A percentile compares a stretch with the other conserved stretches of the same genome.
phyloP scores from a whole-genome alignment of 2,888 invertebrate species.

The Fragum sueziense region DNA sequence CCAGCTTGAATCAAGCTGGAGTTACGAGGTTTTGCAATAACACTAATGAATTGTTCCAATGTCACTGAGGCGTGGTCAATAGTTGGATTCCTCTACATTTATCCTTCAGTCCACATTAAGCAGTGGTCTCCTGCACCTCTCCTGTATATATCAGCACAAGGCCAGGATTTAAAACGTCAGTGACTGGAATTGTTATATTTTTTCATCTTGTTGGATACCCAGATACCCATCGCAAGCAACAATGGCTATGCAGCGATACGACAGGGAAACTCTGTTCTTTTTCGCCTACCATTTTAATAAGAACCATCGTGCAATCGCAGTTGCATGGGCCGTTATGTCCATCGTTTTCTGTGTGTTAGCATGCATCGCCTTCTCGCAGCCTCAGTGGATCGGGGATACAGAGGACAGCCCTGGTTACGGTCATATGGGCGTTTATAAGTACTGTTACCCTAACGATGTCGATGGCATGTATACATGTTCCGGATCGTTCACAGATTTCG shows the following conservation, averaged over 20 bases:
- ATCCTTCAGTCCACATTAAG: constrained; percentile 23
- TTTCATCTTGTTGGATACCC: neutral
- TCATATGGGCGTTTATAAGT: constrained; percentile 95
- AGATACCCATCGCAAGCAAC: neutral
- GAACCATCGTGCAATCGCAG: constrained; percentile 90
- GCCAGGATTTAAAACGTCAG: constrained; percentile 6
- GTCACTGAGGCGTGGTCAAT: constrained; percentile 52
- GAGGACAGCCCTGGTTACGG: constrained; percentile 86
- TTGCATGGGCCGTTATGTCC: constrained; percentile 98
- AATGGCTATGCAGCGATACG: constrained; percentile 57
- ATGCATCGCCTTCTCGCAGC: constrained; percentile 96
- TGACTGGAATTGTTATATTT: neutral
- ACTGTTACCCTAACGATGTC: constrained; percentile 84
- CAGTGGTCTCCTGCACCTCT: constrained; percentile 13
- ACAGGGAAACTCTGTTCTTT: constrained; percentile 59
- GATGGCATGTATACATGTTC: constrained; percentile 84
- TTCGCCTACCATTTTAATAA: constrained; percentile 76
- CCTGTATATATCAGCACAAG: neutral
- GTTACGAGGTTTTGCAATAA: too few species aligned
- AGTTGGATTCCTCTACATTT: constrained; percentile 40
- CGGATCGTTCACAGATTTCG: constrained; percentile 88
- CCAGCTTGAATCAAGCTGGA: too few species aligned
- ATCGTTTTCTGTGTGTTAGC: constrained; percentile 98
- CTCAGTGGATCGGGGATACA: constrained; percentile 84
- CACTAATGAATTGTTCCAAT: constrained; percentile 32